Evolutionary conservation across 2,888 invertebrate genomes (phyloP).

Genomic region (Ochlodes sylvanus): DNA sequence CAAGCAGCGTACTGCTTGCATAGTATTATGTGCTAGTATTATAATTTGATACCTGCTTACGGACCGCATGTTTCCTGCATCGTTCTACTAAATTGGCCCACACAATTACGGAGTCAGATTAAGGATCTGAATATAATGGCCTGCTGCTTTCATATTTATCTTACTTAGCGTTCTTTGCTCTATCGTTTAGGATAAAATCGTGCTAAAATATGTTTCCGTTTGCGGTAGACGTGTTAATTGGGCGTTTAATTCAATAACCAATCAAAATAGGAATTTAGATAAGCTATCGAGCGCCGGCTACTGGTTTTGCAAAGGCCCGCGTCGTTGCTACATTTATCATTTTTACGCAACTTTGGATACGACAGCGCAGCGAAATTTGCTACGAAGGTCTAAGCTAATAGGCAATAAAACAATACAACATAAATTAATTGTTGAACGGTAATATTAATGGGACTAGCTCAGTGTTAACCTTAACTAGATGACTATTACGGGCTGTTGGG

Average conservation of each 20-base stretch:
- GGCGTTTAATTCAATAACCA: conserved; percentile 44
- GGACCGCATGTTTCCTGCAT: conserved; percentile 19
- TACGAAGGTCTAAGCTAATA: conserved; percentile 31
- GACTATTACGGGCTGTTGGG: neutral
- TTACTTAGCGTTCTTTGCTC: conserved; percentile 24
- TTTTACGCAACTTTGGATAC: conserved; percentile 28
- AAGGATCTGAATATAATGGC: conserved; percentile 36
- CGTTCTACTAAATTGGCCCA: conserved; percentile 28
- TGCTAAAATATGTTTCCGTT: conserved; percentile 48
- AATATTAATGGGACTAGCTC: conserved; percentile 24
- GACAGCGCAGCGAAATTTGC: conserved; percentile 10
- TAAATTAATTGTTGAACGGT: conserved; percentile 31
- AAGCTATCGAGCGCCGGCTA: conserved; percentile 28
- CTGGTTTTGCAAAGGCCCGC: conserved; percentile 24
- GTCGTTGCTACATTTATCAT: conserved; percentile 27
- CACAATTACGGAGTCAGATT: conserved; percentile 35
- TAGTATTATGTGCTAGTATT: conserved; percentile 6
- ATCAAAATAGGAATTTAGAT: conserved; percentile 46
- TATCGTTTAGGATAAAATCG: conserved; percentile 41
- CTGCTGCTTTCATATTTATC: conserved; percentile 37
- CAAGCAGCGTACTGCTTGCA: neutral
- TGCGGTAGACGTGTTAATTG: conserved; percentile 49
- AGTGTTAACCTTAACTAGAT: neutral
- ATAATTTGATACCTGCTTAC: conserved; percentile 22
- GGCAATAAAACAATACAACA: conserved; percentile 37